Conservation (phyloP, 2,797 vertebrate genomes). For the Pseudochaenichthys georgianus region DNA sequence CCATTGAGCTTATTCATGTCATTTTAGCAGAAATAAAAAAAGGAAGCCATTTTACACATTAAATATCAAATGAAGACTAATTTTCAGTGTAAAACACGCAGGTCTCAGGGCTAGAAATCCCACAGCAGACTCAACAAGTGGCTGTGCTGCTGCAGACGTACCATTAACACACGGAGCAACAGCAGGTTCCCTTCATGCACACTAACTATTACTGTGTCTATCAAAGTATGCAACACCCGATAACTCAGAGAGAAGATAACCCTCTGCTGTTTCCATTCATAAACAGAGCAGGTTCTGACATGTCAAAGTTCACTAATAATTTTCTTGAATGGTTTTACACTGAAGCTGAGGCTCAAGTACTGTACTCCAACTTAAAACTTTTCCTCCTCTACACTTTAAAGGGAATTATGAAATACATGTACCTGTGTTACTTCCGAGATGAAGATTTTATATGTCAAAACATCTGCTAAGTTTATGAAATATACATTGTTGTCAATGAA, state of each 20-base stretch:
- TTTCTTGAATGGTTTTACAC: neutral
- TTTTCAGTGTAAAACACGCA: neutral
- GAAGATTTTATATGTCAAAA: too few species aligned
- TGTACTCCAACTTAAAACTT: neutral
- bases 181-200: slow-evolving; percentile 28
- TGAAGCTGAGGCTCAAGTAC: neutral
- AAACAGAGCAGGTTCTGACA: slow-evolving; percentile 46
- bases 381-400: neutral
- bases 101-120: neutral
- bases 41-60: neutral
- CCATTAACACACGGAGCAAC: slow-evolving; percentile 24
- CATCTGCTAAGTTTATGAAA: neutral
- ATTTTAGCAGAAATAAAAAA: neutral
- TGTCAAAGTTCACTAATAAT: slow-evolving; percentile 4
- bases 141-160: slow-evolving; percentile 32
- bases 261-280: slow-evolving; percentile 4
- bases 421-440: too few species aligned
- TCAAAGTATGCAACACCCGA: slow-evolving; percentile 2
- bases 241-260: neutral
- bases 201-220: slow-evolving; percentile 45
- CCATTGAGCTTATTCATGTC: too few species aligned
- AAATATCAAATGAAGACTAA: neutral
- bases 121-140: slow-evolving; percentile 5
- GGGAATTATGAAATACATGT: too few species aligned
- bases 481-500: neutral